These are phyloP conservation scores for Synanthedon tipuliformis DNA, from an alignment of 2,888 invertebrate genomes.

Conservation along the genomic window DNA sequence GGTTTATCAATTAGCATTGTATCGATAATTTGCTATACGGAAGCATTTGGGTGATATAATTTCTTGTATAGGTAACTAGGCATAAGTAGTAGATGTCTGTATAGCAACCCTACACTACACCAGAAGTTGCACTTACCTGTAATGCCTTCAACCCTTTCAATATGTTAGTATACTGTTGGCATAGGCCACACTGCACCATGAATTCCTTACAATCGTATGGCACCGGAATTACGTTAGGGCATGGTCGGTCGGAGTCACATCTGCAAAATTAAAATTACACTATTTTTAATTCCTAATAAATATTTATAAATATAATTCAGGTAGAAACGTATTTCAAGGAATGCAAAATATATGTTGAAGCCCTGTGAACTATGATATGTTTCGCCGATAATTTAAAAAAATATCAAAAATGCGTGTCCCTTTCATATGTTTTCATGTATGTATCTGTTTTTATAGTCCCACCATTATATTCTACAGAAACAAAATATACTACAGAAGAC, in stretches of 20 bases:
- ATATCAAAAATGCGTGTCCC: too few relatives aligned
- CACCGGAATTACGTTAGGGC: slow-evolving; percentile 74
- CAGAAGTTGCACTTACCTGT: slow-evolving; percentile 57
- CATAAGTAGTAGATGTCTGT: not conserved
- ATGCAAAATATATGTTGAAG: too few relatives aligned
- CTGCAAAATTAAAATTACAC: slow-evolving; percentile 31
- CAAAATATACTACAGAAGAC: too few relatives aligned
- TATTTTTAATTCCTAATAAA: too few relatives aligned
- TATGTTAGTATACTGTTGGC: slow-evolving; percentile 78
- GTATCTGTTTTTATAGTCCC: too few relatives aligned
- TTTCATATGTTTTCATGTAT: too few relatives aligned
- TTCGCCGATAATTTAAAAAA: too few relatives aligned
- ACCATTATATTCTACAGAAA: too few relatives aligned
- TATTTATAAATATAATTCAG: too few relatives aligned
- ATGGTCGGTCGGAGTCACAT: slow-evolving; percentile 74
- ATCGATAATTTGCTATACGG: slow-evolving; percentile 22
- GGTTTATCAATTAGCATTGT: slow-evolving; percentile 20
- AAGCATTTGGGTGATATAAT: slow-evolving; percentile 8
- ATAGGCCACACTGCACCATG: slow-evolving; percentile 76
- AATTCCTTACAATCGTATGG: slow-evolving; percentile 75
- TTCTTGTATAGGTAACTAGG: not conserved
- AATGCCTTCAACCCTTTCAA: slow-evolving; percentile 79
- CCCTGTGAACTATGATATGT: too few relatives aligned
- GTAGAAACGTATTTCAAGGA: too few relatives aligned
- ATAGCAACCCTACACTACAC: not conserved